These are phyloP conservation scores for Yponomeuta sedellus DNA, from an alignment of 2,888 invertebrate species.

Conservation along the genomic window DNA sequence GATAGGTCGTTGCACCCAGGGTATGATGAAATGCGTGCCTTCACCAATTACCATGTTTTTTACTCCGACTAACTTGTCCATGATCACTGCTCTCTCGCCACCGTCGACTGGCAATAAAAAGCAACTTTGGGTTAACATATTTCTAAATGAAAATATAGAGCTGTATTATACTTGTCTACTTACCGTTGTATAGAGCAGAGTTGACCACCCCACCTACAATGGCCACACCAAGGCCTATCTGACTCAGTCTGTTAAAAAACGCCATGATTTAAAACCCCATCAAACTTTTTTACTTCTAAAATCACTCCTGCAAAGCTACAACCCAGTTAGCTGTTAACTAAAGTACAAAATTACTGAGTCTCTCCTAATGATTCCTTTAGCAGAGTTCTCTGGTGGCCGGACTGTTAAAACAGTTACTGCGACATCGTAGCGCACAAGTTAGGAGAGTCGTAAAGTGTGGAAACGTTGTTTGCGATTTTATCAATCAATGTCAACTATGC, in stretches of 20 bases:
- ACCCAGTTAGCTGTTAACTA: background rate
- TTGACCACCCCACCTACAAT: slow-evolving; percentile 95
- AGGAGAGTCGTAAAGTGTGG: background rate
- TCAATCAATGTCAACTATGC: slow-evolving; percentile 7
- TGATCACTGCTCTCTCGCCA: slow-evolving; percentile 98
- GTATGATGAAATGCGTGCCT: slow-evolving; percentile 98
- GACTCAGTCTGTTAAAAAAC: slow-evolving; percentile 91
- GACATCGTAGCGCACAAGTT: background rate
- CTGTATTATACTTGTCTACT: background rate
- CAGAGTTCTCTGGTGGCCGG: background rate
- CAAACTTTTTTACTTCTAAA: no score
- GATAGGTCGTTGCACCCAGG: slow-evolving; percentile 99
- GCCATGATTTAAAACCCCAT: slow-evolving; percentile 65
- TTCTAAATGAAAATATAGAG: no score
- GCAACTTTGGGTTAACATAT: no score
- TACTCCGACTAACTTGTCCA: slow-evolving; percentile 97
- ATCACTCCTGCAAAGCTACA: no score
- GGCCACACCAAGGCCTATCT: slow-evolving; percentile 94
- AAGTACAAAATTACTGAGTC: background rate
- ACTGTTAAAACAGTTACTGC: background rate
- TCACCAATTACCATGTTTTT: slow-evolving; percentile 95
- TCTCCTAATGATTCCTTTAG: no score
- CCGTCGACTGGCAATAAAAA: slow-evolving; percentile 87
- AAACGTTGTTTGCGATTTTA: background rate
- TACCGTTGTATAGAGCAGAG: slow-evolving; percentile 97